Percentiles rank a stretch among this genome's conserved stretches.
Conservation (phyloP, 2,797 vertebrate genomes). For the Erpetoichthys calabaricus region DNA sequence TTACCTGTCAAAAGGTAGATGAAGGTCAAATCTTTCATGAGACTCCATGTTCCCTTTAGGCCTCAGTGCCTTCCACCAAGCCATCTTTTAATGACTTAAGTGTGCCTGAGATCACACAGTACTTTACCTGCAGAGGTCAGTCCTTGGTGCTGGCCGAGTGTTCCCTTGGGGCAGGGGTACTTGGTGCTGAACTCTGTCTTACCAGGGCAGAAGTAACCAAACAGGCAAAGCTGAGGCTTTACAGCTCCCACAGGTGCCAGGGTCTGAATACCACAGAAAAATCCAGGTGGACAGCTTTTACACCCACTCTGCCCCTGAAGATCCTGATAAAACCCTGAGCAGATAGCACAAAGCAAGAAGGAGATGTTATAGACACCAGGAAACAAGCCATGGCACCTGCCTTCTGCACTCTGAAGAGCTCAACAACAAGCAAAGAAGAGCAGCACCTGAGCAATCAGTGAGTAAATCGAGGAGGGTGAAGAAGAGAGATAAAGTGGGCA, state of each 20-base stretch:
- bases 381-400: too few relatives aligned
- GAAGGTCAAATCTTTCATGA: too few relatives aligned
- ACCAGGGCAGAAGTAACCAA: conserved; percentile 65
- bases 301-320: conserved; percentile 46
- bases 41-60: too few relatives aligned
- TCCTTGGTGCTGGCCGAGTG: conserved; percentile 52
- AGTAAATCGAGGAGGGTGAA: too few relatives aligned
- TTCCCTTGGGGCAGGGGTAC: conserved; percentile 70
- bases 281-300: conserved; percentile 48
- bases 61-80: too few relatives aligned
- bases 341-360: background rate
- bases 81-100: too few relatives aligned
- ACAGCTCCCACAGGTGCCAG: conserved; percentile 26
- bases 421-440: too few relatives aligned
- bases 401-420: too few relatives aligned
- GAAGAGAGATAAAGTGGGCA: too few relatives aligned
- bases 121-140: conserved; percentile 43
- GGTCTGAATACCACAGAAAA: conserved; percentile 37
- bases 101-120: too few relatives aligned
- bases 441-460: too few relatives aligned
- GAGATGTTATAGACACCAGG: background rate
- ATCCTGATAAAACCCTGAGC: conserved; percentile 55
- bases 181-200: conserved; percentile 42
- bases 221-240: conserved; percentile 44
- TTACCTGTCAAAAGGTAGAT: too few relatives aligned